Base-by-base conservation (phyloP, 1,140 invertebrate genomes). In the Nomia melanderi region DNA sequence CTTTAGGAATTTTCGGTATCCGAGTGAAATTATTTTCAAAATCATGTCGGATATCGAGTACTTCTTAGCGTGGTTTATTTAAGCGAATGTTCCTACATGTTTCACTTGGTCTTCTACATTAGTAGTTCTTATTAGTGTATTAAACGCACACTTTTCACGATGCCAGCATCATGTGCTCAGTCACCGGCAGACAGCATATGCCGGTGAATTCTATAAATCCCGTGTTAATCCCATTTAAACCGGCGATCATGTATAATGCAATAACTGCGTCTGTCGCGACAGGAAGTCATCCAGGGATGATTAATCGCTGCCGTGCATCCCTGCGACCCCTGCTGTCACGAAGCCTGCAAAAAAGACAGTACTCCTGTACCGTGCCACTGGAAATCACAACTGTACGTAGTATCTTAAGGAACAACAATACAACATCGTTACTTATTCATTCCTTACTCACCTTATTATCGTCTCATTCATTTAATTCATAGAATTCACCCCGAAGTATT, bases 141-240 rank as follows among this genome's bases (percentile, higher is more conserved):
- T 53, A 29, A n/a, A 36, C 23, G 2, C 9, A 25, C 36, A n/a
- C 6, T 57, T 69, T 29, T 12, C 39, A 44, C 17, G 56, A 11
- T 27, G 23, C 23, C 4, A 59, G 8, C 14, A 27, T 36, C 25
- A 20, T 53, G 36, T n/a, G 3, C 5, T 33, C 20, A 20, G 11
- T 3, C 11, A 56, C 9, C 33, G 36, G 56, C 71, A 31, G 54
- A 20, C 20, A 76, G 23, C 82, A 84, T 84, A 83, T 84, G 82
- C 57, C 33, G 11, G 23, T 36, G 29, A 44, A 76, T 41, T 27
- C 62, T 64, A 57, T 54, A 77, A 83, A 83, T 79, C 72, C 63
- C 14, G 44, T 33, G 47, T 54, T 83, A 83, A 84, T 84, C 82
- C 75, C 31, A 63, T 64, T 60, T 77, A 83, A 80, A 73, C 47